Conservation (phyloP, 2,113 vertebrate species). For the Labeo catla region DNA sequence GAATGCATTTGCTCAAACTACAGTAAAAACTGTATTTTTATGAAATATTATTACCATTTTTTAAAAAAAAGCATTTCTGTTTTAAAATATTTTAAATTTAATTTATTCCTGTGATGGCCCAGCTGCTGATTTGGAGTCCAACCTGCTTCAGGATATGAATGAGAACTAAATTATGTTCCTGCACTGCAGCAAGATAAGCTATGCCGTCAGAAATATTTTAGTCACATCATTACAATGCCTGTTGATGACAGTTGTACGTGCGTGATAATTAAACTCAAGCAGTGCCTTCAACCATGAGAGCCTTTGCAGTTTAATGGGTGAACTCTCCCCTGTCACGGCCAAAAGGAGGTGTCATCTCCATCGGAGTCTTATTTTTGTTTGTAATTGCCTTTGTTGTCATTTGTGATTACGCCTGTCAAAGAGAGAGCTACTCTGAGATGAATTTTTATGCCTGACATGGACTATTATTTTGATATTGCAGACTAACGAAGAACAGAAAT, state of each 20-base stretch:
- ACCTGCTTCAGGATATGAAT: not conserved
- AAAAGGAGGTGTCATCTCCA: not conserved
- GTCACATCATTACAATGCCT: constrained; percentile 11
- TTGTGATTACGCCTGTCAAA: not conserved
- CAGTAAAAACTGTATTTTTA: not conserved
- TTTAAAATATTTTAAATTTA: not conserved
- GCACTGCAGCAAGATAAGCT: not conserved
- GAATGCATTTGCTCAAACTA: not conserved
- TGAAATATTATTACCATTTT: not conserved
- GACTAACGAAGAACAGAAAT: not conserved
- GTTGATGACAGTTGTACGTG: not conserved
- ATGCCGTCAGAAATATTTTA: not conserved
- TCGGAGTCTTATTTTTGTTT: constrained; percentile 4
- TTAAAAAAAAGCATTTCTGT: not conserved
- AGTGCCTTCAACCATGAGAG: not conserved
- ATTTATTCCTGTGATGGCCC: not conserved
- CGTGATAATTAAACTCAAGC: constrained; percentile 27
- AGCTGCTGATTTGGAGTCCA: not conserved
- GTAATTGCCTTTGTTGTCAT: constrained; percentile 1
- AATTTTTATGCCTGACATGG: not conserved
- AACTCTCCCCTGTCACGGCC: not conserved
- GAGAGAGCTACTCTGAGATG: not conserved
- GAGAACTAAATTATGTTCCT: not conserved
- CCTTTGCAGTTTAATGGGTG: constrained; percentile 1
- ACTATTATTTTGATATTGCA: not conserved